Conservation (phyloP, 2,797 vertebrate species). For the Helarctos malayanus region DNA sequence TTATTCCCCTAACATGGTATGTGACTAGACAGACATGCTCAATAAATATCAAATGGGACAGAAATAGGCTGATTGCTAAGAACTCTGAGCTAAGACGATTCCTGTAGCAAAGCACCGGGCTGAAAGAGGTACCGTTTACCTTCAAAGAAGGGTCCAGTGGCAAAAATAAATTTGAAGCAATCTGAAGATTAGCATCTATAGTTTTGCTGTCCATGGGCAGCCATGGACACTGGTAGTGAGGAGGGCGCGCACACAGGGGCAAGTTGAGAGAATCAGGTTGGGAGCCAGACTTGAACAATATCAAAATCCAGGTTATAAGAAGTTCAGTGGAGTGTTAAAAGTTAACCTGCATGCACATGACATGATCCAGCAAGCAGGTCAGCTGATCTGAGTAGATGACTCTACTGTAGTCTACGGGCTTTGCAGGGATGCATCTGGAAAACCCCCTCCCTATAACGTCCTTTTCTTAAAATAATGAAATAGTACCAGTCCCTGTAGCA, state of each 20-base stretch:
- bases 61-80: neutral
- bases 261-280: neutral
- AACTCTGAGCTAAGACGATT: neutral
- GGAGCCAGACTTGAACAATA: neutral
- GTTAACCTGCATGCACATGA: neutral
- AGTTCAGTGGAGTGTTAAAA: neutral
- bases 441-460: neutral
- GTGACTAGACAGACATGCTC: neutral
- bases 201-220: neutral
- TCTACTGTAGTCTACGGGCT: neutral
- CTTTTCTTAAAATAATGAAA: neutral
- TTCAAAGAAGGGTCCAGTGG: neutral
- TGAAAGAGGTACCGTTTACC: neutral
- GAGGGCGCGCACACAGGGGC: neutral
- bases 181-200: neutral
- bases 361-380: neutral
- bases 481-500: neutral
- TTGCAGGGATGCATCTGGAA: neutral
- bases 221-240: neutral
- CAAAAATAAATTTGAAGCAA: neutral
- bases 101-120: neutral
- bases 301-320: neutral
- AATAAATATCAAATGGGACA: neutral
- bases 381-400: neutral
- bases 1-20: neutral